phyloP scores from a whole-genome alignment of 2,113 vertebrate species.

The Camelus dromedarius region DNA sequence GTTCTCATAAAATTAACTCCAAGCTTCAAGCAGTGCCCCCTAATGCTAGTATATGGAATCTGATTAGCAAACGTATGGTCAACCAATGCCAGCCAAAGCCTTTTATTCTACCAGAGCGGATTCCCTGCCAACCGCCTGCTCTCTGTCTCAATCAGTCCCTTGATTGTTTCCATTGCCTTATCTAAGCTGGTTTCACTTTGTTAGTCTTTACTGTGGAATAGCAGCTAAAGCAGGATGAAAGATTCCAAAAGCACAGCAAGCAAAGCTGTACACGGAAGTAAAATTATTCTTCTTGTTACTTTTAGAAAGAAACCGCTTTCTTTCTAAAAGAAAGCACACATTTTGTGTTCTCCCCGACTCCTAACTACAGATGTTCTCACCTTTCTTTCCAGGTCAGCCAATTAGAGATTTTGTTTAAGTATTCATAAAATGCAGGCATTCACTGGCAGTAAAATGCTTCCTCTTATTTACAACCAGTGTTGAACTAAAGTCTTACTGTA shows the following conservation, averaged over 20 bases:
- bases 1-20: conserved; percentile 55
- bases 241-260: not conserved
- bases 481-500: conserved; percentile 83
- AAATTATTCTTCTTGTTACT: not conserved
- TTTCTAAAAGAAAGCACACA: not conserved
- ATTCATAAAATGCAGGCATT: conserved; percentile 77
- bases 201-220: not conserved
- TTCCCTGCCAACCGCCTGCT: not conserved
- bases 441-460: conserved; percentile 75
- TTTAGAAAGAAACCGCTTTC: not conserved
- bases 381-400: conserved; percentile 67
- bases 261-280: accelerated
- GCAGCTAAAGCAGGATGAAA: accelerated
- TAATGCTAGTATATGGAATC: not conserved
- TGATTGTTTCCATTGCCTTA: not conserved
- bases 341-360: not conserved
- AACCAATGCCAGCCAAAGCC: not conserved
- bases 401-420: conserved; percentile 75
- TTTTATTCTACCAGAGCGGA: not conserved
- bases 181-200: not conserved
- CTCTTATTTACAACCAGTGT: conserved; percentile 83
- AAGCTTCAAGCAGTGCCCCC: not conserved
- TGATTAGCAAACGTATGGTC: not conserved
- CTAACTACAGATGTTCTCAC: not conserved
- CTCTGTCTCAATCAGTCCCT: accelerated